Conservation (phyloP, 2,113 vertebrate species). For the Probosciger aterrimus region DNA sequence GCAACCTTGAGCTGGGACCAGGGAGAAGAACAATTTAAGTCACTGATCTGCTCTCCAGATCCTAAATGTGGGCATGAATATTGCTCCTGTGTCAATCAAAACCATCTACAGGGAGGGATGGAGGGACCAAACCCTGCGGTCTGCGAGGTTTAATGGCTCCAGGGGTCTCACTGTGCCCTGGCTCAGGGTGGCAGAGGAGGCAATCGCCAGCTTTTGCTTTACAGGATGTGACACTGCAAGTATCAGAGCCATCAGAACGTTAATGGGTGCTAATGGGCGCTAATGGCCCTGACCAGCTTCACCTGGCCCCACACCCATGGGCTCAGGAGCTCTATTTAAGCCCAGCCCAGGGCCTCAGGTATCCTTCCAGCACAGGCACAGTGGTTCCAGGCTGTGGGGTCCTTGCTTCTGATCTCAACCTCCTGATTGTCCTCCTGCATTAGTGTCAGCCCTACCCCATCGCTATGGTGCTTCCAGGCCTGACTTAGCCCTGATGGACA, state of each 20-base stretch:
- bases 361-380: fast-evolving
- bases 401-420: background rate
- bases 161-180: fast-evolving
- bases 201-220: background rate
- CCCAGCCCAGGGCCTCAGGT: background rate
- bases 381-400: background rate
- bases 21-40: background rate
- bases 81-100: background rate
- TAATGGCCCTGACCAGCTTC: background rate
- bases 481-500: background rate
- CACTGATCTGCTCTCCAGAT: background rate
- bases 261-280: no score
- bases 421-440: background rate
- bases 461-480: background rate
- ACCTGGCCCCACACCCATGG: background rate
- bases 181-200: background rate
- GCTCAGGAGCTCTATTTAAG: background rate
- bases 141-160: background rate
- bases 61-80: background rate
- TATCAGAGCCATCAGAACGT: background rate
- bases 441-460: background rate
- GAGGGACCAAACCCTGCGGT: background rate
- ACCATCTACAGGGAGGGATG: background rate
- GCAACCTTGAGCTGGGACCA: background rate
- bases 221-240: background rate